Percentiles rank a stretch among this genome's conserved stretches.
These are phyloP conservation scores for Ennomos quercinarius DNA, from an alignment of 2,888 invertebrate genomes.

Conservation along the genomic window DNA sequence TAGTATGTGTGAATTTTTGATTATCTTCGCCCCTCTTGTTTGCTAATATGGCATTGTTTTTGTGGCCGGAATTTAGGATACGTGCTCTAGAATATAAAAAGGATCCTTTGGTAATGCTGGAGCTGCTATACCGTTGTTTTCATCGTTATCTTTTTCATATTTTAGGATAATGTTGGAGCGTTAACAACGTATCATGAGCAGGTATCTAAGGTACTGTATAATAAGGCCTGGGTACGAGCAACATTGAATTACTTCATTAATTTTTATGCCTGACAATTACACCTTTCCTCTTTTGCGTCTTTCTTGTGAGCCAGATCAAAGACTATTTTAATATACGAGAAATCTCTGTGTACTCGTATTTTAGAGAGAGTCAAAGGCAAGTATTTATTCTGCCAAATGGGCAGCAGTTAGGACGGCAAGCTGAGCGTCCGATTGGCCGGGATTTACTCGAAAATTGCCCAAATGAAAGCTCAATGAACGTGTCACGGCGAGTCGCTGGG, in stretches of 20 bases:
- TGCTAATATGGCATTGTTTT: slow-evolving; percentile 44
- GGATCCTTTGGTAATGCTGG: slow-evolving; percentile 30
- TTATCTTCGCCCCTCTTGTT: slow-evolving; percentile 41
- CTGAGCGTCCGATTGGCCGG: slow-evolving; percentile 71
- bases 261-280: slow-evolving; percentile 3
- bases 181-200: slow-evolving; percentile 22
- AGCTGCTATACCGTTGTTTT: slow-evolving; percentile 25
- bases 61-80: slow-evolving; percentile 36
- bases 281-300: neutral
- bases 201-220: slow-evolving; percentile 13
- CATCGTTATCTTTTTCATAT: slow-evolving; percentile 30
- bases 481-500: slow-evolving; percentile 77
- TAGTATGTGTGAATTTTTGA: slow-evolving; percentile 47
- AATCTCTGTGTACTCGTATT: slow-evolving; percentile 35
- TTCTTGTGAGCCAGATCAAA: neutral
- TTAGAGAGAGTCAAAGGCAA: slow-evolving; percentile 50
- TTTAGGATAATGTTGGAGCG: slow-evolving; percentile 25
- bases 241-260: slow-evolving; percentile 13
- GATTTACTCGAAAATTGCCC: slow-evolving; percentile 83
- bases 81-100: slow-evolving; percentile 38
- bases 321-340: slow-evolving; percentile 4
- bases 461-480: slow-evolving; percentile 85
- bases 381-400: slow-evolving; percentile 67
- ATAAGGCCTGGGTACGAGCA: slow-evolving; percentile 1
- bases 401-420: slow-evolving; percentile 59